A percentile compares a stretch with the other conserved stretches of the same genome.
phyloP scores from a whole-genome alignment of 2,888 invertebrate species.

The Acanthopleura granulata region DNA sequence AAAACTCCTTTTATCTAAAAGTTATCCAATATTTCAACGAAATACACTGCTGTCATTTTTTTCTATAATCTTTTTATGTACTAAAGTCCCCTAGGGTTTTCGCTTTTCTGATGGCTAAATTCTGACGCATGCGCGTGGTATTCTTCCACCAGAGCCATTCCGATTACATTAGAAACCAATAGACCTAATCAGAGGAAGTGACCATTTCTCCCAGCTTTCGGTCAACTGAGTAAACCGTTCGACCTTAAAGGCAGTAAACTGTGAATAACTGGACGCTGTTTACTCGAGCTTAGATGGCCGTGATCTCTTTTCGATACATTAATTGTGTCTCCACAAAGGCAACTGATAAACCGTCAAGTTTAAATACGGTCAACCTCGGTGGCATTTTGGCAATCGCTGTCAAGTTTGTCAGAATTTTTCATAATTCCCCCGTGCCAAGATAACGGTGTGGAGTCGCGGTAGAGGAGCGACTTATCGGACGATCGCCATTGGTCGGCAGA shows the following conservation, averaged over 20 bases:
- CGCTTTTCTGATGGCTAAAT: too few relatives aligned
- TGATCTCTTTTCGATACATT: not conserved
- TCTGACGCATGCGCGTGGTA: too few relatives aligned
- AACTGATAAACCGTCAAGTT: not conserved
- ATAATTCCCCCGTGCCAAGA: conserved; percentile 14
- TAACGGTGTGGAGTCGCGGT: not conserved
- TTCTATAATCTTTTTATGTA: too few relatives aligned
- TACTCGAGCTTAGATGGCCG: not conserved
- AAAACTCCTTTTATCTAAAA: too few relatives aligned
- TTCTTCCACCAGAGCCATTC: too few relatives aligned
- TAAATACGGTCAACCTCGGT: not conserved
- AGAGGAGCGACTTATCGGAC: not conserved
- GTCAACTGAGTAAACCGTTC: not conserved
- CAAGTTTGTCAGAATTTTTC: conserved; percentile 9
- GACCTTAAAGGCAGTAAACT: not conserved
- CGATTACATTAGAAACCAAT: too few relatives aligned
- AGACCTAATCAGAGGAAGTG: not conserved
- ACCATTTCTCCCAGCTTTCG: not conserved
- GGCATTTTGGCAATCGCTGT: not conserved
- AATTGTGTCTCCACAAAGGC: not conserved
- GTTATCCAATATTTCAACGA: too few relatives aligned
- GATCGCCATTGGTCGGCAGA: not conserved
- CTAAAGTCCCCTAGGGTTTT: too few relatives aligned
- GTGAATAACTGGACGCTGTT: not conserved
- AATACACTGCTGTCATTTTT: too few relatives aligned